phyloP scores from a whole-genome alignment of 2,113 vertebrate species.

The Channa maculata region DNA sequence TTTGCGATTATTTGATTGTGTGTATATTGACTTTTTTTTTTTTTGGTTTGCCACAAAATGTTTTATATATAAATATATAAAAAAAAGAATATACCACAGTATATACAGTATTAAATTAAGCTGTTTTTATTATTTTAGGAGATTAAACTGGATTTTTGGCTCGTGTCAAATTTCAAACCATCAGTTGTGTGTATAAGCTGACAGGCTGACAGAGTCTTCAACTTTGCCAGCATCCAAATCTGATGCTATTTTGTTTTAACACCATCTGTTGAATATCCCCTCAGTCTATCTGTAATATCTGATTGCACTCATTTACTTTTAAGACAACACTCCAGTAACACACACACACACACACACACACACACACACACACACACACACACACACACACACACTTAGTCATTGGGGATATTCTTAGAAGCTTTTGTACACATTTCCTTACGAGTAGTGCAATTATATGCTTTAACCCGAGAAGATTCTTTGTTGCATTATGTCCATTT shows the following conservation, averaged over 20 bases:
- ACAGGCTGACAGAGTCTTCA: conserved; percentile 52
- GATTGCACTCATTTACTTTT: conserved; percentile 3
- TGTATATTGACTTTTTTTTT: conserved; percentile 82
- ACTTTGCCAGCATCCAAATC: conserved; percentile 38
- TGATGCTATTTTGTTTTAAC: conserved; percentile 22
- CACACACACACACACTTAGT: conserved; percentile 21
- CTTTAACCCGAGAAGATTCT: conserved; percentile 54
- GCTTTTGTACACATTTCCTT: conserved; percentile 52
- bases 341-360: conserved; percentile 20
- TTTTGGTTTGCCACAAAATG: conserved; percentile 78
- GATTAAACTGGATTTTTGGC: conserved; percentile 78
- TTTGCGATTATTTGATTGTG: conserved; percentile 78
- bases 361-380: conserved; percentile 17
- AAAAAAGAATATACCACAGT: conserved; percentile 66
- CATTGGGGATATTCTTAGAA: conserved; percentile 51
- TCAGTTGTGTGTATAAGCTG: conserved; percentile 71
- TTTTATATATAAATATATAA: conserved; percentile 54
- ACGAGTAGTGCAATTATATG: conserved; percentile 49
- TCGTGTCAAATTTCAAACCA: conserved; percentile 66
- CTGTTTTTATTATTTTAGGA: conserved; percentile 60
- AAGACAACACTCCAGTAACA: conserved; percentile 25
- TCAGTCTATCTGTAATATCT: not conserved
- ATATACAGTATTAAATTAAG: conserved; percentile 84
- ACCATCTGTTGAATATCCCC: conserved; percentile 28
- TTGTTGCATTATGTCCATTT: conserved; percentile 47